phyloP scores from a whole-genome alignment of 2,888 invertebrate genomes.

The Caenorhabditis sp. region DNA sequence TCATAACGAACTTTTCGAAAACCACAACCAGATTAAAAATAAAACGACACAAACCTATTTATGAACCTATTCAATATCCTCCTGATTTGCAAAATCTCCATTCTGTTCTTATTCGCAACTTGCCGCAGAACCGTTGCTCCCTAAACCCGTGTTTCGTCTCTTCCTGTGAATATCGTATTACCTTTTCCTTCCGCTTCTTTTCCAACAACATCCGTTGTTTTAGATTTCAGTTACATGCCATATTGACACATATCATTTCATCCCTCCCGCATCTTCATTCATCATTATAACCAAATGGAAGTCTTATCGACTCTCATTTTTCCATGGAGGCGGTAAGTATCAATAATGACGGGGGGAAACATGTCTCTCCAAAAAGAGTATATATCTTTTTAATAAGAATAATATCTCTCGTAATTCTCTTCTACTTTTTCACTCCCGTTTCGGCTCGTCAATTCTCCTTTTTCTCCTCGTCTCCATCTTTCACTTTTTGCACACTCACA shows the following conservation, averaged over 20 bases:
- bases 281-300: slow-evolving; percentile 51
- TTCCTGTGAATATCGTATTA: slow-evolving; percentile 37
- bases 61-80: too few species aligned
- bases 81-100: too few species aligned
- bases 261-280: slow-evolving; percentile 16
- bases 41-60: too few species aligned
- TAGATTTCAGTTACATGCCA: slow-evolving; percentile 59
- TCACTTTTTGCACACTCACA: slow-evolving; percentile 55
- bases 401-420: slow-evolving; percentile 5
- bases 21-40: too few species aligned
- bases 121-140: slow-evolving; percentile 22
- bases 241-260: slow-evolving; percentile 57
- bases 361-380: not conserved
- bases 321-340: slow-evolving; percentile 62
- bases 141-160: slow-evolving; percentile 3
- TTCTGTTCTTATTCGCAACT: not conserved
- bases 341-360: slow-evolving; percentile 7
- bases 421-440: slow-evolving; percentile 24
- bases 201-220: slow-evolving; percentile 53
- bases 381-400: slow-evolving; percentile 40
- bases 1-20: too few species aligned
- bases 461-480: slow-evolving; percentile 3
- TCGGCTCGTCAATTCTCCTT: slow-evolving; percentile 5
- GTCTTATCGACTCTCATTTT: slow-evolving; percentile 64
- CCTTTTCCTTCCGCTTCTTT: slow-evolving; percentile 9